phyloP scores from a whole-genome alignment of 2,113 vertebrate species.

The Salvelinus namaycush region DNA sequence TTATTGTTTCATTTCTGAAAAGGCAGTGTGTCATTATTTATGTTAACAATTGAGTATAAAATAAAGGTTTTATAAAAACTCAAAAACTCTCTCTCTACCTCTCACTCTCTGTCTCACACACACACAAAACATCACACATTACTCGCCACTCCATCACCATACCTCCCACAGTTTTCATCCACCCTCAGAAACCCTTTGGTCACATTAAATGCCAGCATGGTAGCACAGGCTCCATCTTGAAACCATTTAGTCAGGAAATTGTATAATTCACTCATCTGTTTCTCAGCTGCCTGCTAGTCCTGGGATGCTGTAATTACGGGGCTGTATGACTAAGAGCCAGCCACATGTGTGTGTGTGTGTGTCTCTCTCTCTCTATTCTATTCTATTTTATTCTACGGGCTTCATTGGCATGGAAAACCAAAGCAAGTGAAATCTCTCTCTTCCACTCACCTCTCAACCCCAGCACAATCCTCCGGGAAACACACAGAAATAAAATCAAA shows the following conservation, averaged over 20 bases:
- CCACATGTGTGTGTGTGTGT: slow-evolving; percentile 19
- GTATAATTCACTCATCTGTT: slow-evolving; percentile 68
- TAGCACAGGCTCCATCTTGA: slow-evolving; percentile 70
- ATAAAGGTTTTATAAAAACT: too few relatives aligned
- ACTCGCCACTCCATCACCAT: slow-evolving; percentile 4
- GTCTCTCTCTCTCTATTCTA: slow-evolving; percentile 12
- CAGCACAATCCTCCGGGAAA: neutral
- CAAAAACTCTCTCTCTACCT: too few relatives aligned
- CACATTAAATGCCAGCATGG: slow-evolving; percentile 56
- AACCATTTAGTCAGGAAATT: slow-evolving; percentile 69
- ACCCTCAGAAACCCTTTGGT: slow-evolving; percentile 41
- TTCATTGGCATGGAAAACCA: too few relatives aligned
- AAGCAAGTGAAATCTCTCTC: neutral
- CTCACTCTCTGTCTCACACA: neutral
- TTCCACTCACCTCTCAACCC: slow-evolving; percentile 12
- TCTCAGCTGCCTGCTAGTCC: slow-evolving; percentile 63
- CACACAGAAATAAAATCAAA: neutral
- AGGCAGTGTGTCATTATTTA: too few relatives aligned
- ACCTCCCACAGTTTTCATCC: neutral
- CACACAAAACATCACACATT: neutral
- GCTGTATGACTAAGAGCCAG: slow-evolving; percentile 61
- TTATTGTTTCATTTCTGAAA: too few relatives aligned
- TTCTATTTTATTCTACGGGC: too few relatives aligned
- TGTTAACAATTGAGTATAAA: too few relatives aligned
- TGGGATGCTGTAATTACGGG: slow-evolving; percentile 70